Percentiles rank a stretch among this genome's conserved stretches.
Conservation (phyloP, 2,113 vertebrate genomes). For the Microtus ochrogaster region DNA sequence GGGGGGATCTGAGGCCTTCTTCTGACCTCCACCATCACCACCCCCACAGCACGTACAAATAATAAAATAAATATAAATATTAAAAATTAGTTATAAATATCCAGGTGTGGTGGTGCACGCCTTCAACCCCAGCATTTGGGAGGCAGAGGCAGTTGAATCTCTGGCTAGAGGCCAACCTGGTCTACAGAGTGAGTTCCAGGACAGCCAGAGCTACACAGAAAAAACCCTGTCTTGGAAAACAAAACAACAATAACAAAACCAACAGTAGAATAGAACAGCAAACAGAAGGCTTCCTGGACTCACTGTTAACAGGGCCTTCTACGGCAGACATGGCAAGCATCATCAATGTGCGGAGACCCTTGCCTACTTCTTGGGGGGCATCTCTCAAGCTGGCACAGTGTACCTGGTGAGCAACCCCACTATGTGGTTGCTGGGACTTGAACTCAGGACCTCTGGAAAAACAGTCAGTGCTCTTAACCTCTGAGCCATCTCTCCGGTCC, state of each 20-base stretch:
- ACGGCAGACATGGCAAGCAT: background rate
- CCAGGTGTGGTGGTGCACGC: background rate
- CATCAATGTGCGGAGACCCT: background rate
- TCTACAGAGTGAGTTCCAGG: background rate
- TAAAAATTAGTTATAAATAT: background rate
- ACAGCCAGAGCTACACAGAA: background rate
- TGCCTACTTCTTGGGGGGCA: background rate
- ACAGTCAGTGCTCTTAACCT: no score
- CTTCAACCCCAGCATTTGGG: background rate
- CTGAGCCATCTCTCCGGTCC: no score
- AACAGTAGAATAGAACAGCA: background rate
- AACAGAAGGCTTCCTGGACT: background rate
- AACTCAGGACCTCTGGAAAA: no score
- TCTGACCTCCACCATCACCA: no score
- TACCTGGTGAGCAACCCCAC: background rate
- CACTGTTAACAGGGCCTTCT: background rate
- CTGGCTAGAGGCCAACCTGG: background rate
- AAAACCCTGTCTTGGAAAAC: background rate
- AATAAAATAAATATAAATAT: background rate
- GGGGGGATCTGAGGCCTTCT: background rate
- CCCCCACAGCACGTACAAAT: background rate
- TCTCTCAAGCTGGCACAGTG: background rate
- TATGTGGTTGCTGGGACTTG: no score
- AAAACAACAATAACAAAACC: background rate
- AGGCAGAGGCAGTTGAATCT: background rate